Evolutionary conservation across 2,113 vertebrate genomes (phyloP).

Genomic region (Hassar affinis): DNA sequence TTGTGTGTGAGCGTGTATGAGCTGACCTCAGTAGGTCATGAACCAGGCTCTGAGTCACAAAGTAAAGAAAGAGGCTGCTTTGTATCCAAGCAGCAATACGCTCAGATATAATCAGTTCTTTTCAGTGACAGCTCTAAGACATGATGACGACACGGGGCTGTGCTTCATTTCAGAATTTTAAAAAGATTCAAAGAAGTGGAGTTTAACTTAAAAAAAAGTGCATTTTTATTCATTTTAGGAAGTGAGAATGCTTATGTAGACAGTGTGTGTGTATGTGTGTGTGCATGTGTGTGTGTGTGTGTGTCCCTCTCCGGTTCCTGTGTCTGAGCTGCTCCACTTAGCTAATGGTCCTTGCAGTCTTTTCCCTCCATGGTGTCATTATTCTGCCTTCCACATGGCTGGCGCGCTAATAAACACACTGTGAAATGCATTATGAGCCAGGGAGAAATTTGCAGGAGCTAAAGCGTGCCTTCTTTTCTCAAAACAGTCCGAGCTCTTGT

Average conservation of each 20-base stretch:
- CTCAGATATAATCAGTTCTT: constrained; percentile 50
- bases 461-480: constrained; percentile 35
- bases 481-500: constrained; percentile 25
- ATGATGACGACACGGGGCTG: not conserved
- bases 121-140: constrained; percentile 33
- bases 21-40: constrained; percentile 21
- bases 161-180: not conserved
- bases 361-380: constrained; percentile 58
- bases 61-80: constrained; percentile 45
- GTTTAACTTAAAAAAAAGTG: not conserved
- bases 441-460: constrained; percentile 44
- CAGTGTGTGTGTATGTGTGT: constrained; percentile 27
- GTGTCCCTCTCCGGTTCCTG: constrained; percentile 17
- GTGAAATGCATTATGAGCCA: constrained; percentile 54
- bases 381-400: constrained; percentile 59
- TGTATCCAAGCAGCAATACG: constrained; percentile 40
- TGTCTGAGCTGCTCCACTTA: constrained; percentile 56
- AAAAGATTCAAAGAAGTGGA: not conserved
- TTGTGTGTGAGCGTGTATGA: not conserved
- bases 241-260: constrained; percentile 19
- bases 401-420: constrained; percentile 55
- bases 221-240: constrained; percentile 1
- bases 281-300: constrained; percentile 10
- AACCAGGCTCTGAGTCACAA: constrained; percentile 49
- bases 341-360: constrained; percentile 58